phyloP scores from a whole-genome alignment of 2,888 invertebrate species.

The Harpagoxenus sublaevis region DNA sequence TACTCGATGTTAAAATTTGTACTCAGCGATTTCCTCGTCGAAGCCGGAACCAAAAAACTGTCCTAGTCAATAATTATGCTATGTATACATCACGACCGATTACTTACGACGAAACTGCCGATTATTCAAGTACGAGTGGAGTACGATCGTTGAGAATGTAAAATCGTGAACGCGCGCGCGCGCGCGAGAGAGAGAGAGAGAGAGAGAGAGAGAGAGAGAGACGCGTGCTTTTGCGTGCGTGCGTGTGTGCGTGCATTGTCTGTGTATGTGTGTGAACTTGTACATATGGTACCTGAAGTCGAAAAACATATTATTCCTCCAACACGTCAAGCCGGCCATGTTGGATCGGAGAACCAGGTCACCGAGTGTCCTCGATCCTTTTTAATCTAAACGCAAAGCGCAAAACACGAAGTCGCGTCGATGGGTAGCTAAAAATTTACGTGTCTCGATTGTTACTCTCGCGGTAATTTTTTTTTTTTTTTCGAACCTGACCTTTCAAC shows the following conservation, averaged over 20 bases:
- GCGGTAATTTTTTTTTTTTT: neutral
- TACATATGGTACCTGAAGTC: slow-evolving; percentile 77
- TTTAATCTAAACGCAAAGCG: slow-evolving; percentile 27
- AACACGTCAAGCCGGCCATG: slow-evolving; percentile 56
- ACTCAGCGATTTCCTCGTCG: slow-evolving; percentile 71
- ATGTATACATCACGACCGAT: slow-evolving; percentile 63
- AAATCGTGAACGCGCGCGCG: slow-evolving; percentile 21
- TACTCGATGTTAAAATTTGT: slow-evolving; percentile 71
- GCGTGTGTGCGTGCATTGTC: neutral
- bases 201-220: neutral
- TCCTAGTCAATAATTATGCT: slow-evolving; percentile 76
- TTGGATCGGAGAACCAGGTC: slow-evolving; percentile 50
- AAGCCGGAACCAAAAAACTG: slow-evolving; percentile 73
- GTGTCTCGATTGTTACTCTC: slow-evolving; percentile 8
- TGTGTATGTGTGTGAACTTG: slow-evolving; percentile 57
- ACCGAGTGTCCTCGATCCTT: slow-evolving; percentile 36
- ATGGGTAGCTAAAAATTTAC: slow-evolving; percentile 31
- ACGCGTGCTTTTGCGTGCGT: neutral
- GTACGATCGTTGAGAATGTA: slow-evolving; percentile 34
- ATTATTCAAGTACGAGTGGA: slow-evolving; percentile 47
- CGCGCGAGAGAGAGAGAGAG: too few relatives aligned
- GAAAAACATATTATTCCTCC: slow-evolving; percentile 71
- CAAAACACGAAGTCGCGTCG: slow-evolving; percentile 23
- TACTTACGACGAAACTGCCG: slow-evolving; percentile 37
- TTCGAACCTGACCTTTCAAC: neutral